Percentiles rank a stretch among this genome's conserved stretches.
These are phyloP conservation scores for Perizoma flavofasciatum DNA, from an alignment of 2,888 invertebrate genomes.

Conservation along the genomic window DNA sequence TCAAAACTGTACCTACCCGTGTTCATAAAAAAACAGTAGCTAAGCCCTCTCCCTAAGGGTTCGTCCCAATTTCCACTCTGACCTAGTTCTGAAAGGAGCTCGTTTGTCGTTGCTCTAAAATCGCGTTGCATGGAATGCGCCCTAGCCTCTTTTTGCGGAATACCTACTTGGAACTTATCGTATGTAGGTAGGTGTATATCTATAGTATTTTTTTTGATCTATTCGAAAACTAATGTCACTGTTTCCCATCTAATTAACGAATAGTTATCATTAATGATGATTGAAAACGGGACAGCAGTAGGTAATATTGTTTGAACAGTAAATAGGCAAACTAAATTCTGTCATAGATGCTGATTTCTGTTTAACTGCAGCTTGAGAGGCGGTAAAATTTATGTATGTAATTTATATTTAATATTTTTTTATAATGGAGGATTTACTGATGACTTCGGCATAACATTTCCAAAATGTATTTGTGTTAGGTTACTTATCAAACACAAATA, in stretches of 20 bases:
- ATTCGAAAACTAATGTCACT: too few relatives aligned
- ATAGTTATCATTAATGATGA: background rate
- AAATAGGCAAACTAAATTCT: too few relatives aligned
- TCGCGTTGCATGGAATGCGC: conserved; percentile 74
- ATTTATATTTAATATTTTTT: too few relatives aligned
- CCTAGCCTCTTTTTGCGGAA: conserved; percentile 39
- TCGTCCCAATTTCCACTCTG: conserved; percentile 76
- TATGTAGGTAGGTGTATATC: background rate
- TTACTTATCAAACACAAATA: background rate
- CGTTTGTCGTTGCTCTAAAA: conserved; percentile 76
- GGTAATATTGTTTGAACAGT: too few relatives aligned
- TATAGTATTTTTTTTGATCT: too few relatives aligned
- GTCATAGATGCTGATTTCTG: too few relatives aligned
- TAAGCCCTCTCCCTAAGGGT: conserved; percentile 65
- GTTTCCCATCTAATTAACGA: too few relatives aligned
- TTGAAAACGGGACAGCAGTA: conserved; percentile 3
- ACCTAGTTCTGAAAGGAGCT: conserved; percentile 76
- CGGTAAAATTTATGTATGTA: too few relatives aligned
- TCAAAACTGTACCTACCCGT: conserved; percentile 44
- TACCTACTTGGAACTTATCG: conserved; percentile 2
- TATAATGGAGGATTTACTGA: too few relatives aligned
- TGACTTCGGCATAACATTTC: too few relatives aligned
- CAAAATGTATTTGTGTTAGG: too few relatives aligned
- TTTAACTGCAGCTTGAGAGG: too few relatives aligned
- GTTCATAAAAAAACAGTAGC: conserved; percentile 51